These are phyloP conservation scores for Blennius ocellaris DNA, from an alignment of 2,113 vertebrate species.

Conservation along the genomic window DNA sequence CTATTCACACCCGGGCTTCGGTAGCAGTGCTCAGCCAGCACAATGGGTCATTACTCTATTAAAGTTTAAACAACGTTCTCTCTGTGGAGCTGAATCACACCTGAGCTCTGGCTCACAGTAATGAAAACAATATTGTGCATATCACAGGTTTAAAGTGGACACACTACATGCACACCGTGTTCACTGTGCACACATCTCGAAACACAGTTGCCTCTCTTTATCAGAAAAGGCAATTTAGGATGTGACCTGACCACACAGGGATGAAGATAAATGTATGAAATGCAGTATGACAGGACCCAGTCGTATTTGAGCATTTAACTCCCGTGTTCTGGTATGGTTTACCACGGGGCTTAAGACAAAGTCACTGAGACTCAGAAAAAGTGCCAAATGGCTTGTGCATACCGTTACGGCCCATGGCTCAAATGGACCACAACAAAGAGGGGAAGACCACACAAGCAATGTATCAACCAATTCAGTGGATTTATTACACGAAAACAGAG, in stretches of 20 bases:
- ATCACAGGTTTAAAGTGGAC: not conserved
- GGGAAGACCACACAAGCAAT: no score
- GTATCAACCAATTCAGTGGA: no score
- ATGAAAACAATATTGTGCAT: not conserved
- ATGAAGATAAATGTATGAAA: slow-evolving; percentile 36
- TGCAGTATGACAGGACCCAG: slow-evolving; percentile 23
- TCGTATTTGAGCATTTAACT: slow-evolving; percentile 41
- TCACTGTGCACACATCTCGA: slow-evolving; percentile 7
- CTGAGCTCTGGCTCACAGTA: not conserved
- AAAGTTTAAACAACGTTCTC: slow-evolving; percentile 31
- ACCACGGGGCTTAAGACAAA: slow-evolving; percentile 37
- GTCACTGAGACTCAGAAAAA: not conserved
- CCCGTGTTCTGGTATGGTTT: slow-evolving; percentile 30
- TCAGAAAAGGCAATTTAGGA: slow-evolving; percentile 27
- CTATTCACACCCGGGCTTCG: slow-evolving; percentile 55
- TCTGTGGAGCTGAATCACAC: slow-evolving; percentile 22
- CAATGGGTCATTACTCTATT: slow-evolving; percentile 43
- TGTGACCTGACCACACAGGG: slow-evolving; percentile 5
- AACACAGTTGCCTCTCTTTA: slow-evolving; percentile 22
- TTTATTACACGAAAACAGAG: no score
- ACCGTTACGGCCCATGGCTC: no score
- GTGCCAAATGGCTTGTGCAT: slow-evolving; percentile 18
- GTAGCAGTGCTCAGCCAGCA: slow-evolving; percentile 27
- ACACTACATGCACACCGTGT: not conserved
- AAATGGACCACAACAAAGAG: no score